These are phyloP conservation scores for Macrosoma leucophasiata DNA, from an alignment of 2,888 invertebrate genomes.

Conservation along the genomic window DNA sequence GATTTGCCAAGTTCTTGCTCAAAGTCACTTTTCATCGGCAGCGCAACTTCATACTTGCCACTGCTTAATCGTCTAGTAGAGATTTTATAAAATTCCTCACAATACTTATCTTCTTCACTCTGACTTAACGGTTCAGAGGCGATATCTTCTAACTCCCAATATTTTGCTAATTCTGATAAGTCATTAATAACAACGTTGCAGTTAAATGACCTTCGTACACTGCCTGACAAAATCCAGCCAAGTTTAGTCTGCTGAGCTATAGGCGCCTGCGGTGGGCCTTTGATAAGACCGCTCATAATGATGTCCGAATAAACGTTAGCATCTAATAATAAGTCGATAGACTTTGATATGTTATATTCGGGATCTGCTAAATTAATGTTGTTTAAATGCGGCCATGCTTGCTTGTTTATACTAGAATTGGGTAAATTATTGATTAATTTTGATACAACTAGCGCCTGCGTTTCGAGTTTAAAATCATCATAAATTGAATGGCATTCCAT, in stretches of 20 bases:
- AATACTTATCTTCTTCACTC: constrained; percentile 9
- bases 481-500: constrained; percentile 6
- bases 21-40: constrained; percentile 15
- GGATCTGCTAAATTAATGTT: constrained; percentile 10
- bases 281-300: constrained; percentile 14
- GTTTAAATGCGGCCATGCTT: constrained; percentile 10
- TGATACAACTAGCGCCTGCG: constrained; percentile 6
- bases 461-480: constrained; percentile 5
- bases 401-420: constrained; percentile 8
- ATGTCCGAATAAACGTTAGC: constrained; percentile 11
- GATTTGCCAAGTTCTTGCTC: constrained; percentile 15
- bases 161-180: constrained; percentile 15
- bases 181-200: constrained; percentile 18
- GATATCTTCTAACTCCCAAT: constrained; percentile 17
- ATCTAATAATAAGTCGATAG: constrained; percentile 11
- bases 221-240: constrained; percentile 16
- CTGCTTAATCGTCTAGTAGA: constrained; percentile 6
- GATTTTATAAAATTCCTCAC: constrained; percentile 15
- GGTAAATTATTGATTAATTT: constrained; percentile 12
- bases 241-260: constrained; percentile 16
- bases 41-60: constrained; percentile 20
- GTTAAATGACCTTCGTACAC: constrained; percentile 15
- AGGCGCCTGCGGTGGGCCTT: constrained; percentile 6
- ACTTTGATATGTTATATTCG: constrained; percentile 9
- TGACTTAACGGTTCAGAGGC: too few species aligned